Conservation (phyloP, 2,888 invertebrate genomes). For the Atrina japonica region DNA sequence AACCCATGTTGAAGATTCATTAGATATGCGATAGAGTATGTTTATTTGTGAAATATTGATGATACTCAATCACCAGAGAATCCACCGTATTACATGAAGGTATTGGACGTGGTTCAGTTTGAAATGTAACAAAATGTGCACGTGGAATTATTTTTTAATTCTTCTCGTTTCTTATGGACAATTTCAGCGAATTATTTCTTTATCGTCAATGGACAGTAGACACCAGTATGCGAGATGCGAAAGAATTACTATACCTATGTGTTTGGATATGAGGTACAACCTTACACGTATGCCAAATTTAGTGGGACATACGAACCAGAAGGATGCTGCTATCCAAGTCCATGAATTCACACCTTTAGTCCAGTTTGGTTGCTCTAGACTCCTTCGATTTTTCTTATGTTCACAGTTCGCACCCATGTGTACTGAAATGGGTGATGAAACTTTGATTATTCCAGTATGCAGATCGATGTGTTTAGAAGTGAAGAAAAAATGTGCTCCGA, state of each 20-base stretch:
- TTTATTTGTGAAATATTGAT: conserved; percentile 11
- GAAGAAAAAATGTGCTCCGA: conserved; percentile 81
- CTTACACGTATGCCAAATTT: conserved; percentile 93
- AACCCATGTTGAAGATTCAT: conserved; percentile 13
- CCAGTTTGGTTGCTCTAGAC: conserved; percentile 89
- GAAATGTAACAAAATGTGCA: conserved; percentile 30
- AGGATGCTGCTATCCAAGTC: conserved; percentile 90
- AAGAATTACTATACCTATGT: conserved; percentile 89
- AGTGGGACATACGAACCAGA: conserved; percentile 90
- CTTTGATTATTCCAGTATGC: conserved; percentile 89
- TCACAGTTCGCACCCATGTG: conserved; percentile 95
- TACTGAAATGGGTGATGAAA: conserved; percentile 91
- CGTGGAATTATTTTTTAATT: conserved; percentile 27
- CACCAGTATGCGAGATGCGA: conserved; percentile 84
- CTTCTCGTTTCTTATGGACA: conserved; percentile 34
- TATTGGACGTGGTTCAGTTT: background rate
- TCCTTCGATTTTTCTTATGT: conserved; percentile 92
- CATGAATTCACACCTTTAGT: conserved; percentile 87
- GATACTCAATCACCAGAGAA: no score
- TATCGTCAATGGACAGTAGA: conserved; percentile 26
- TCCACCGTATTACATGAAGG: no score
- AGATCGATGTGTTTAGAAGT: conserved; percentile 90
- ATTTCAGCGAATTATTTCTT: conserved; percentile 6
- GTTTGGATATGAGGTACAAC: conserved; percentile 92
- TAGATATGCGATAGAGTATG: conserved; percentile 1